Evolutionary conservation across 2,797 vertebrate genomes (phyloP).

Genomic region (Tiaroga cobitis): DNA sequence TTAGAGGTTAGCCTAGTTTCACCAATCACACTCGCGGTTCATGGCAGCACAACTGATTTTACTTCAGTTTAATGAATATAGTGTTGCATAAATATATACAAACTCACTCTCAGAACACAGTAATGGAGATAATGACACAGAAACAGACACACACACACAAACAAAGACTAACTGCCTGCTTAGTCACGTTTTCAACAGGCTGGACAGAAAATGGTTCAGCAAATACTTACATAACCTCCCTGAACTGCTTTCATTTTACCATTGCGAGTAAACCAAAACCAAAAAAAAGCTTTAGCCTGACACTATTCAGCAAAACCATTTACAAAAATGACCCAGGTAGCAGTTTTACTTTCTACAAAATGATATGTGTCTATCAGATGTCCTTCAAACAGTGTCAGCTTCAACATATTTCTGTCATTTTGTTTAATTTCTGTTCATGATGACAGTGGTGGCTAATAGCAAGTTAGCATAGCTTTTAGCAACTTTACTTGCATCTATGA

Average conservation of each 20-base stretch:
- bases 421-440: background rate
- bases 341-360: background rate
- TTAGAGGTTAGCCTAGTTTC: conserved; percentile 56
- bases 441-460: background rate
- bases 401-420: background rate
- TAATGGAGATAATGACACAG: background rate
- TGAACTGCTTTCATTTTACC: conserved; percentile 69
- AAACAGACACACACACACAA: conserved; percentile 18
- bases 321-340: background rate
- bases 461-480: background rate
- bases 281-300: background rate
- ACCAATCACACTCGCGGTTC: conserved; percentile 46
- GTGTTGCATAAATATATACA: conserved; percentile 25
- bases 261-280: conserved; percentile 67
- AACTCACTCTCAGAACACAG: conserved; percentile 13
- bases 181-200: conserved; percentile 79
- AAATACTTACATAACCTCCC: conserved; percentile 81
- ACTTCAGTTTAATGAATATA: conserved; percentile 38
- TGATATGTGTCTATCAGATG: background rate
- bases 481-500: background rate
- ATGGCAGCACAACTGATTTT: conserved; percentile 46
- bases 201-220: conserved; percentile 66
- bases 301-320: background rate
- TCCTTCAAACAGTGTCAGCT: background rate
- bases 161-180: conserved; percentile 66